Evolutionary conservation across 2,797 vertebrate genomes (phyloP).

Genomic region (Oryzias dopingdopingensis): DNA sequence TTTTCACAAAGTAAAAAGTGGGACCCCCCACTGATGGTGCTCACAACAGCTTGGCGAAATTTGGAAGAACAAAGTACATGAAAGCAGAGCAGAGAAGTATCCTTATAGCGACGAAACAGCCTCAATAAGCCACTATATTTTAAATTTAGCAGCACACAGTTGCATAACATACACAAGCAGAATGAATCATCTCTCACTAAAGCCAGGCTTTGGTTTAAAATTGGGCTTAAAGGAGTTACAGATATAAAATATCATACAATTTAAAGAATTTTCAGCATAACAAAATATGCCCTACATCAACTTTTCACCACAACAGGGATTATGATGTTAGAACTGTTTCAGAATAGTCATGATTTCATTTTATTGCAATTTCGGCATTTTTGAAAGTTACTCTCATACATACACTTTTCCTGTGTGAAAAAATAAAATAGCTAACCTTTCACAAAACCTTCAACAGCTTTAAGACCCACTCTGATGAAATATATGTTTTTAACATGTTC

Average conservation of each 20-base stretch:
- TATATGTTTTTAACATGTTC: too few relatives aligned
- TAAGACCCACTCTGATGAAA: too few relatives aligned
- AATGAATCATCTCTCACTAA: slow-evolving; percentile 18
- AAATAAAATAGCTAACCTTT: too few relatives aligned
- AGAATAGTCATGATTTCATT: slow-evolving; percentile 12
- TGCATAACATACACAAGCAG: slow-evolving; percentile 12
- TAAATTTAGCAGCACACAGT: slow-evolving; percentile 11
- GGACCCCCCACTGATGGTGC: slow-evolving; percentile 61
- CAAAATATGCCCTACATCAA: slow-evolving; percentile 18
- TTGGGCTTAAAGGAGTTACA: slow-evolving; percentile 3
- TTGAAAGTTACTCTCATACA: not conserved
- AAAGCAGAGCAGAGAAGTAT: slow-evolving; percentile 42
- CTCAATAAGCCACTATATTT: slow-evolving; percentile 14
- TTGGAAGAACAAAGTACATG: slow-evolving; percentile 63
- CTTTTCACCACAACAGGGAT: slow-evolving; percentile 1
- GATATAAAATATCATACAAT: slow-evolving; percentile 3
- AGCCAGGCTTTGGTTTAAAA: slow-evolving; percentile 7
- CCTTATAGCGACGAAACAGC: slow-evolving; percentile 29
- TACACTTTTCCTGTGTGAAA: not conserved
- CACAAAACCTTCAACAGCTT: too few relatives aligned
- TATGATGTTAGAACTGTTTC: slow-evolving; percentile 7
- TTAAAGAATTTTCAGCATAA: slow-evolving; percentile 13
- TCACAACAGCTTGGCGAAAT: slow-evolving; percentile 60
- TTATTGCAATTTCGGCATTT: slow-evolving; percentile 2
- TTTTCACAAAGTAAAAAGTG: slow-evolving; percentile 67